phyloP scores from a whole-genome alignment of 2,113 vertebrate genomes.

The Gadus chalcogrammus region DNA sequence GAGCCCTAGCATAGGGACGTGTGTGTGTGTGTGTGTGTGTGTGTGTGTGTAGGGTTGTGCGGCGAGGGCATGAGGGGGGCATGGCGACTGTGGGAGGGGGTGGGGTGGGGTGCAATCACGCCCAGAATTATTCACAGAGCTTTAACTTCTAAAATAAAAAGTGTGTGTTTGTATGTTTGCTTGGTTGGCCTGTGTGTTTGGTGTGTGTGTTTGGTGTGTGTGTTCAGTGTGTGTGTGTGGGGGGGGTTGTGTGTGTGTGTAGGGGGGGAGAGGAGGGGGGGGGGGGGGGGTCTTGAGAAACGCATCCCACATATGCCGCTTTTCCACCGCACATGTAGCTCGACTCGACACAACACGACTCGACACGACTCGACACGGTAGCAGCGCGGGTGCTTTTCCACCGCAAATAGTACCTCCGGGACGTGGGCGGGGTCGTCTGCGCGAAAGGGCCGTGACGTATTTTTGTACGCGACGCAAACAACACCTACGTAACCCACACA shows the following conservation, averaged over 20 bases:
- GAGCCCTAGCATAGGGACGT: background rate
- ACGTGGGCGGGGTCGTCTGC: too few species aligned
- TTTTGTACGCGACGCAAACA: too few species aligned
- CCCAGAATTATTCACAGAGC: slow-evolving; percentile 62
- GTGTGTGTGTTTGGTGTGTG: too few species aligned
- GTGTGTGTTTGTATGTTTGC: too few species aligned
- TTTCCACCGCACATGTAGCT: too few species aligned
- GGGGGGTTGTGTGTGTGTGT: background rate
- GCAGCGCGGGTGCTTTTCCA: too few species aligned
- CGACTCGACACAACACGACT: too few species aligned
- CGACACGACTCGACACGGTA: too few species aligned
- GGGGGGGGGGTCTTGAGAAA: background rate
- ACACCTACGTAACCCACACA: too few species aligned
- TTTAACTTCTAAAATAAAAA: slow-evolving; percentile 42
- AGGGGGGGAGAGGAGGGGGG: slow-evolving; percentile 51
- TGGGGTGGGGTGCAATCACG: slow-evolving; percentile 2
- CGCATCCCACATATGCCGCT: slow-evolving; percentile 10
- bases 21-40: slow-evolving; percentile 6
- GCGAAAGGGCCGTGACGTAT: too few species aligned
- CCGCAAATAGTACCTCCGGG: too few species aligned
- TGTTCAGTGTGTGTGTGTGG: background rate
- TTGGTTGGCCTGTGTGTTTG: too few species aligned
- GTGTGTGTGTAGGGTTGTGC: slow-evolving; percentile 41
- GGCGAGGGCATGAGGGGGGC: slow-evolving; percentile 21
- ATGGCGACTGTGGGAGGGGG: background rate